A percentile compares a stretch with the other conserved stretches of the same genome.
Evolutionary conservation across 2,113 vertebrate species (phyloP).

Genomic region (Leptosomus discolor): DNA sequence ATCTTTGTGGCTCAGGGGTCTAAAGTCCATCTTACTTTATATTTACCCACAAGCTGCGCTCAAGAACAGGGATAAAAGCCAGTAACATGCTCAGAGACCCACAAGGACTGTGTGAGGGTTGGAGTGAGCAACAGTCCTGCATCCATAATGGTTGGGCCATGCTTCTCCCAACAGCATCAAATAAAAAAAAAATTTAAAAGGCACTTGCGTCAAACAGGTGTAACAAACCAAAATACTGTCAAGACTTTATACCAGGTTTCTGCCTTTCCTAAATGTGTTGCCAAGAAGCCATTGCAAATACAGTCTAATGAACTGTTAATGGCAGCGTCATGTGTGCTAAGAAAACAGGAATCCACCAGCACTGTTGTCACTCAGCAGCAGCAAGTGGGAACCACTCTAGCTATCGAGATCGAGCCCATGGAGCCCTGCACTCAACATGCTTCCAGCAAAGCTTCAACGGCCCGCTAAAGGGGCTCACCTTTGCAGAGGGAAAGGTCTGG

Average conservation of each 20-base stretch:
- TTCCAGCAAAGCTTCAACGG: neutral
- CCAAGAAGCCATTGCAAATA: neutral
- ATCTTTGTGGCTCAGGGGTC: neutral
- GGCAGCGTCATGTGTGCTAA: fast-evolving
- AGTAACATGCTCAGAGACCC: neutral
- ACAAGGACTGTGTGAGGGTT: neutral
- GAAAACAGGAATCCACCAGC: neutral
- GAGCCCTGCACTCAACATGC: neutral
- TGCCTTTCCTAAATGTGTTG: neutral
- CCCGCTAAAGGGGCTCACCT: neutral
- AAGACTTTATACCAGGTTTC: neutral
- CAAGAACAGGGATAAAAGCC: neutral
- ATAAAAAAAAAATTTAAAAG: neutral
- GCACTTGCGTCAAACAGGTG: neutral
- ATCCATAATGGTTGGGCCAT: fast-evolving
- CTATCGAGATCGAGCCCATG: fast-evolving
- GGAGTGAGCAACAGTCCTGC: neutral
- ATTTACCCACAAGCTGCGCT: neutral
- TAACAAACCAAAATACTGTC: neutral
- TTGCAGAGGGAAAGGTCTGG: neutral
- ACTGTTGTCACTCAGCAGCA: neutral
- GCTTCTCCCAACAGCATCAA: neutral
- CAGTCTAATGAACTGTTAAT: fast-evolving
- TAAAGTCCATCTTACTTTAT: neutral
- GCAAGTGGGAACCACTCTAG: too few species aligned